phyloP scores from a whole-genome alignment of 2,797 vertebrate genomes.

The Vultur gryphus region DNA sequence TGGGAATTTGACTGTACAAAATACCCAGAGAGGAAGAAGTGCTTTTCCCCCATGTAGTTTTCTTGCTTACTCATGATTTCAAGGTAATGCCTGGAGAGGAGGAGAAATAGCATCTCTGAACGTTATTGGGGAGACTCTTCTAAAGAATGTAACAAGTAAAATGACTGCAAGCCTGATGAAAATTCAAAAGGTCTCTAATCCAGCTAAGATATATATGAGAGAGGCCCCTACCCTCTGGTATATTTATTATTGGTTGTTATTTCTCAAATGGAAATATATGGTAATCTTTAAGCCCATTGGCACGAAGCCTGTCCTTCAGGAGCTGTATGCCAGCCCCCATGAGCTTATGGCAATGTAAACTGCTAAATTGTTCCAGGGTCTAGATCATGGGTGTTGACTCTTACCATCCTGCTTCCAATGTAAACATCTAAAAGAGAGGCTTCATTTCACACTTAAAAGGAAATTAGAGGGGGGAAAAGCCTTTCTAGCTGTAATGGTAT shows the following conservation, averaged over 20 bases:
- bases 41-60: background rate
- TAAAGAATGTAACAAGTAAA: background rate
- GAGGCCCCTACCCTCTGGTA: background rate
- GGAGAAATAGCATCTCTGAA: background rate
- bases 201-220: background rate
- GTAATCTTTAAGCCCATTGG: background rate
- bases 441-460: background rate
- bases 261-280: background rate
- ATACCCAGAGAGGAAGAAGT: background rate
- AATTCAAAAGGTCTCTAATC: constrained; percentile 2
- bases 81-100: background rate
- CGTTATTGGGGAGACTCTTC: background rate
- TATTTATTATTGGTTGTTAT: background rate
- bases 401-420: background rate
- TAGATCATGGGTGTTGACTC: background rate
- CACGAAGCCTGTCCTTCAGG: background rate
- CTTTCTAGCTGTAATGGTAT: background rate
- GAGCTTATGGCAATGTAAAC: background rate
- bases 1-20: background rate
- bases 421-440: background rate
- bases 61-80: background rate
- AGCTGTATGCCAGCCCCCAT: background rate
- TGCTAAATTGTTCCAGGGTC: background rate
- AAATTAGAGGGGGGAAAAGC: background rate
- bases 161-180: background rate